Percentiles rank a stretch among this genome's conserved stretches.
phyloP scores from a whole-genome alignment of 2,888 invertebrate species.

The Ariolimax columbianus region DNA sequence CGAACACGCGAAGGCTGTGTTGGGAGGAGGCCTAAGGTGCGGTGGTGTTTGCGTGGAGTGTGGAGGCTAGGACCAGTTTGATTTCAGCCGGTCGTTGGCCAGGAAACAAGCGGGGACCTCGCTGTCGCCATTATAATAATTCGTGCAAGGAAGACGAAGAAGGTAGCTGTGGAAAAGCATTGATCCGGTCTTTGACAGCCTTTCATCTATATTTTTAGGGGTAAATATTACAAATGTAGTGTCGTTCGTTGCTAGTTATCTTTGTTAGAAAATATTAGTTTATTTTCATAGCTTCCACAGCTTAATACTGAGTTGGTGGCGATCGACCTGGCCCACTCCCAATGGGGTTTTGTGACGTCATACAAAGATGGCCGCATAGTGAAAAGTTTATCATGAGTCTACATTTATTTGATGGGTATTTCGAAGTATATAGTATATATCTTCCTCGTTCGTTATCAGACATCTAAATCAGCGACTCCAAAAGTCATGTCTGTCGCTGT shows the following conservation, averaged over 20 bases:
- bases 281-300: not conserved
- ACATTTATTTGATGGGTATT: no score
- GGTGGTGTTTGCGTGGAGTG: not conserved
- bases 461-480: no score
- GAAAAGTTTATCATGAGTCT: no score
- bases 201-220: not conserved
- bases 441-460: no score
- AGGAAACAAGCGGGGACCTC: not conserved
- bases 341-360: conserved; percentile 39
- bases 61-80: not conserved
- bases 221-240: not conserved
- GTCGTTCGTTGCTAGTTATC: not conserved
- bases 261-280: not conserved
- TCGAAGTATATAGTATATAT: no score
- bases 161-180: not conserved
- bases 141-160: no score
- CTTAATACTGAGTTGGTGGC: not conserved
- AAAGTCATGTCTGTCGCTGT: no score
- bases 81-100: not conserved
- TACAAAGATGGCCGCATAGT: conserved; percentile 15
- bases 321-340: conserved; percentile 18
- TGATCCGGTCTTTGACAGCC: not conserved
- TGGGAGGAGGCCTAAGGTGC: not conserved
- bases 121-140: not conserved
- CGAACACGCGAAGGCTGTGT: not conserved